Conservation (phyloP, 1,140 invertebrate species). For the Drosophila miranda region DNA sequence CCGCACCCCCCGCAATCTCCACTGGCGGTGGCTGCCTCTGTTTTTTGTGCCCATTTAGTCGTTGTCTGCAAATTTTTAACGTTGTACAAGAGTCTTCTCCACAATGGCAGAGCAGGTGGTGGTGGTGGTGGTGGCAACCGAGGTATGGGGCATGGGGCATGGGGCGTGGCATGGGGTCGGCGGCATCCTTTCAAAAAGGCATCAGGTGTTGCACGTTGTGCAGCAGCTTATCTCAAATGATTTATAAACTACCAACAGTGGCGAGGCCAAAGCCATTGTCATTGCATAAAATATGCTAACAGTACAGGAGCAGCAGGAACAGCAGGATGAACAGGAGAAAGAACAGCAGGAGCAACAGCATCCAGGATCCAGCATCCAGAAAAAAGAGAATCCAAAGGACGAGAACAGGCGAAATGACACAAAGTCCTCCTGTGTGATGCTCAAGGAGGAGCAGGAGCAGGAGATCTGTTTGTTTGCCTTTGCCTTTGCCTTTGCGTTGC, state of each 20-base stretch:
- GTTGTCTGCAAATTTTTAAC: constrained; percentile 75
- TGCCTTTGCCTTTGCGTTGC: constrained; percentile 10
- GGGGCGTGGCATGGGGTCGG: constrained; percentile 39
- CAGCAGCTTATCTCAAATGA: constrained; percentile 82
- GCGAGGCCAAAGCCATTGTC: constrained; percentile 82
- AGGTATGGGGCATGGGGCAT: not conserved
- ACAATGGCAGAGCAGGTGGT: constrained; percentile 13
- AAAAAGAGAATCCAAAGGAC: constrained; percentile 1
- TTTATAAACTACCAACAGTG: constrained; percentile 82
- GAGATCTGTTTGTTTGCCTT: constrained; percentile 30
- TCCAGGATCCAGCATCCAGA: not conserved
- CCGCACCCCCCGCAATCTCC: constrained; percentile 10
- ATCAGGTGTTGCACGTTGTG: constrained; percentile 82
- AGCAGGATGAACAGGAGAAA: constrained; percentile 22
- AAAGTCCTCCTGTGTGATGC: constrained; percentile 30
- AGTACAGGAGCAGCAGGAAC: constrained; percentile 40
- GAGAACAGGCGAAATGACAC: constrained; percentile 33
- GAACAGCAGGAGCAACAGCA: constrained; percentile 12
- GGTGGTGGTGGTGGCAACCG: not conserved
- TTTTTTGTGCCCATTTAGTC: constrained; percentile 74
- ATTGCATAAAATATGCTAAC: constrained; percentile 82
- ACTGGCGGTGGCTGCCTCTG: constrained; percentile 19
- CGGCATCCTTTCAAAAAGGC: constrained; percentile 73
- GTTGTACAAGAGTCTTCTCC: constrained; percentile 35
- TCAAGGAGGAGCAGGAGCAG: constrained; percentile 3